Conservation (phyloP, 2,888 invertebrate species). For the Antitype chi region DNA sequence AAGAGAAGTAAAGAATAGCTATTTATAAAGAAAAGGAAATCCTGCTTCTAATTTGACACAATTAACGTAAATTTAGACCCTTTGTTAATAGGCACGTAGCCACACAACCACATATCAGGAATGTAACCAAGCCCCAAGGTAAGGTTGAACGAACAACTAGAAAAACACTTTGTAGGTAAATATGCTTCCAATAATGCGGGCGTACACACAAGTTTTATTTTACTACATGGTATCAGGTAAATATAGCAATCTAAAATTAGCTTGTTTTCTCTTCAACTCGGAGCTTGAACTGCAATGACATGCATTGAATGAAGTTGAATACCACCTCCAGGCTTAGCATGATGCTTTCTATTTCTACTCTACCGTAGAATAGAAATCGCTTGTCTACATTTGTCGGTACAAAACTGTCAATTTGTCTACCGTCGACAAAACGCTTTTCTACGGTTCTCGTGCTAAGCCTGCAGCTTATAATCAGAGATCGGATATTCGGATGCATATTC, state of each 20-base stretch:
- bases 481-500: no score
- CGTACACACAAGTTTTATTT: no score
- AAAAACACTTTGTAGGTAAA: conserved; percentile 7
- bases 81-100: conserved; percentile 14
- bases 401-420: no score
- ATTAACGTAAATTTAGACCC: conserved; percentile 21
- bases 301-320: background rate
- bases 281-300: conserved; percentile 25
- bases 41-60: conserved; percentile 10
- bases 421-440: no score
- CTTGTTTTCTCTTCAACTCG: conserved; percentile 20
- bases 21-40: conserved; percentile 16
- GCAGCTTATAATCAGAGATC: no score
- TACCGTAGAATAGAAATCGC: no score
- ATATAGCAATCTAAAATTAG: conserved; percentile 39
- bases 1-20: background rate
- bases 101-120: conserved; percentile 1
- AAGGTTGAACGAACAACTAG: background rate
- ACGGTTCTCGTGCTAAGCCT: no score
- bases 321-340: no score
- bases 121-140: conserved; percentile 19
- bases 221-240: no score
- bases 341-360: no score
- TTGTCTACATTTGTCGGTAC: no score
- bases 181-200: conserved; percentile 40